Evolutionary conservation across 2,113 vertebrate genomes (phyloP).

Genomic region (Antidorcas marsupialis): DNA sequence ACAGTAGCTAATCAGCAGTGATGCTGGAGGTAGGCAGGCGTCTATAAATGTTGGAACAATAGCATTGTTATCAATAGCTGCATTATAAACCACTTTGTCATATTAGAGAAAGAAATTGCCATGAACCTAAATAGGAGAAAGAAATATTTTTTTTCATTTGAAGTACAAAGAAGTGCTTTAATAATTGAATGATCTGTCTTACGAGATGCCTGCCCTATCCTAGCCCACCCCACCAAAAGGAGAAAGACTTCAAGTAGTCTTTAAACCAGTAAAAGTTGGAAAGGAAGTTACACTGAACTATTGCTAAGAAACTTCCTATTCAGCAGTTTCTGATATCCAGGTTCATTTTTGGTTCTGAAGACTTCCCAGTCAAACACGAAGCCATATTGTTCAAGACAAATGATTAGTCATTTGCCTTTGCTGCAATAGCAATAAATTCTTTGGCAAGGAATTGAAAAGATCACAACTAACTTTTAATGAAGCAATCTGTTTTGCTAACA

Average conservation of each 20-base stretch:
- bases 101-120: background rate
- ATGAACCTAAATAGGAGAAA: background rate
- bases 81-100: background rate
- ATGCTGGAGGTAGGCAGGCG: background rate
- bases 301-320: background rate
- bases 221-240: background rate
- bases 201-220: background rate
- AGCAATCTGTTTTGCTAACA: background rate
- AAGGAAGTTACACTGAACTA: background rate
- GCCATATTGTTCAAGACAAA: background rate
- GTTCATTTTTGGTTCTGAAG: background rate
- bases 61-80: background rate
- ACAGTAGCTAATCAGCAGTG: background rate
- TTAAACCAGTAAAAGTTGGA: background rate
- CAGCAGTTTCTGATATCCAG: background rate
- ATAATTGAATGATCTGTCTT: background rate
- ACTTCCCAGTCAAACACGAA: background rate
- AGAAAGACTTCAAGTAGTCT: background rate
- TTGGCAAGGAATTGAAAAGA: background rate
- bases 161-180: background rate
- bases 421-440: constrained; percentile 12
- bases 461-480: constrained; percentile 38
- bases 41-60: background rate
- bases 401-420: background rate
- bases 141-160: background rate